Conservation (phyloP, 1,140 invertebrate species). For the Planococcus citri region DNA sequence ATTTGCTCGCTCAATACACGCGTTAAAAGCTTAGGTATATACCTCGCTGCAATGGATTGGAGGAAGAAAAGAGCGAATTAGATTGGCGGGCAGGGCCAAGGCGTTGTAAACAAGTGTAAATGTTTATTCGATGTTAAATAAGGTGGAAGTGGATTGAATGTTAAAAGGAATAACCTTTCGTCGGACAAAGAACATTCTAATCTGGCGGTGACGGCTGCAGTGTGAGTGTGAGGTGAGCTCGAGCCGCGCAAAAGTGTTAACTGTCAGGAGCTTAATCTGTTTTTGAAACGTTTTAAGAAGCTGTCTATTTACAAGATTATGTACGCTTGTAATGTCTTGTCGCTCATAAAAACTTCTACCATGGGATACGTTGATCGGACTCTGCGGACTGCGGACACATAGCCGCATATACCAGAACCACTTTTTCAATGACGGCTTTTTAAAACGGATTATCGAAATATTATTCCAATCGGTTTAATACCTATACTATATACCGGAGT, state of each 20-base stretch:
- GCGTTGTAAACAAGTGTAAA: neutral
- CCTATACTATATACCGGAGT: too few species aligned
- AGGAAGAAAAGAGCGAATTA: too few species aligned
- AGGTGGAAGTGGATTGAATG: neutral
- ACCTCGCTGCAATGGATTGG: too few species aligned
- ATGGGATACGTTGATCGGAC: too few species aligned
- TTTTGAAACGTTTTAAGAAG: neutral
- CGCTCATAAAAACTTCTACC: neutral
- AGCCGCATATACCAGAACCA: neutral
- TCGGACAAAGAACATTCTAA: slow-evolving; percentile 7
- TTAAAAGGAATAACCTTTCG: neutral
- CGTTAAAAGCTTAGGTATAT: too few species aligned
- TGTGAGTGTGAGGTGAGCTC: neutral
- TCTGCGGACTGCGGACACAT: too few species aligned
- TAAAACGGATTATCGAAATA: neutral
- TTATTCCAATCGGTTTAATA: neutral
- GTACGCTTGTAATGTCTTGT: neutral
- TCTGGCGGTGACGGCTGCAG: neutral
- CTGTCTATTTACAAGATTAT: slow-evolving; percentile 7
- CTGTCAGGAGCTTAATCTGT: slow-evolving; percentile 6
- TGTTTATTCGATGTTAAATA: neutral
- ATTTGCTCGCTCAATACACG: too few species aligned
- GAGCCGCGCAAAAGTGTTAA: neutral
- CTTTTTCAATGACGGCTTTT: slow-evolving; percentile 5
- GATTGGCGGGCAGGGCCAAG: too few species aligned